phyloP scores from a whole-genome alignment of 2,113 vertebrate species.

The Campylorhamphus procurvoides region DNA sequence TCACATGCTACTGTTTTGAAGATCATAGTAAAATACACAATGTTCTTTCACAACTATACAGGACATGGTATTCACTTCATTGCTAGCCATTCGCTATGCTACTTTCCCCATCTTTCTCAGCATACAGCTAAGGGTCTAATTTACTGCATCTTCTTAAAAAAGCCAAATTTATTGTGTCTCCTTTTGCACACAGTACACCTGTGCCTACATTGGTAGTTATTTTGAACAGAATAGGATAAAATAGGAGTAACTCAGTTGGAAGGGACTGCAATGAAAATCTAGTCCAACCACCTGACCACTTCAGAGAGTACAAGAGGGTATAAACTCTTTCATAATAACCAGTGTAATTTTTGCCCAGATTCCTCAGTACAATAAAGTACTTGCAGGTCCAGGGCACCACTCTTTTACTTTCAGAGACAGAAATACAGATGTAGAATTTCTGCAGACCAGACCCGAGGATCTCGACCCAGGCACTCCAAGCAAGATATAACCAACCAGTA shows the following conservation, averaged over 20 bases:
- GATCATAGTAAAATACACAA: background rate
- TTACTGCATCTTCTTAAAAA: background rate
- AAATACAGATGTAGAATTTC: background rate
- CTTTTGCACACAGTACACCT: background rate
- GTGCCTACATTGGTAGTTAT: background rate
- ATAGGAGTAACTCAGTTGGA: background rate
- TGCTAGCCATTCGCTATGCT: background rate
- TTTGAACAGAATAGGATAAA: background rate
- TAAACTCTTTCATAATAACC: background rate
- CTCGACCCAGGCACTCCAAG: background rate
- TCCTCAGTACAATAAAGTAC: background rate
- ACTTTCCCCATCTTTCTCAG: background rate
- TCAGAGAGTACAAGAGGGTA: background rate
- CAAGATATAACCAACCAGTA: accelerated
- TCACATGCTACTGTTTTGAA: background rate
- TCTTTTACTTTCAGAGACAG: background rate
- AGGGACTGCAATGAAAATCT: background rate
- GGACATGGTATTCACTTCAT: background rate
- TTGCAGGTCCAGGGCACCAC: background rate
- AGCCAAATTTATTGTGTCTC: background rate
- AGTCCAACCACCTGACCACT: background rate
- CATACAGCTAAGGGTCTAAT: background rate
- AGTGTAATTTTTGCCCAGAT: background rate
- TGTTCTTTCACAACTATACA: background rate
- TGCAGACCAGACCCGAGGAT: background rate